phyloP scores from a whole-genome alignment of 2,797 vertebrate species.

The Spondyliosoma cantharus region DNA sequence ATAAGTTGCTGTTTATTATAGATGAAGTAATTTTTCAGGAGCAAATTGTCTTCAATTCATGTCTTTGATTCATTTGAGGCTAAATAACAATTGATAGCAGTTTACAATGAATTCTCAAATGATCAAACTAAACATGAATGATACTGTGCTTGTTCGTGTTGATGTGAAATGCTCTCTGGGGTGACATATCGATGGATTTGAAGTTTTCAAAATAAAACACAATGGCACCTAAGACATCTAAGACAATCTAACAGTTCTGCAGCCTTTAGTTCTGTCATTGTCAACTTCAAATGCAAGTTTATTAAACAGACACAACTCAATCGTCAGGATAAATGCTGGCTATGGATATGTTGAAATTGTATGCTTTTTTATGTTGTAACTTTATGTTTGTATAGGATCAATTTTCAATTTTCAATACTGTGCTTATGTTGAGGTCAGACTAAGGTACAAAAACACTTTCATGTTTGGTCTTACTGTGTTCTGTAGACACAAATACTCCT shows the following conservation, averaged over 20 bases:
- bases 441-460: too few relatives aligned
- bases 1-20: constrained; percentile 3
- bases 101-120: constrained; percentile 2
- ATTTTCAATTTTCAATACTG: too few relatives aligned
- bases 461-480: too few relatives aligned
- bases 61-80: constrained; percentile 25
- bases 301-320: too few relatives aligned
- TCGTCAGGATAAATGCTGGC: too few relatives aligned
- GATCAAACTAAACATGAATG: constrained; percentile 5
- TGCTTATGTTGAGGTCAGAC: too few relatives aligned
- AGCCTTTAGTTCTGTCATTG: background rate
- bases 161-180: constrained; percentile 15
- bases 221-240: too few relatives aligned
- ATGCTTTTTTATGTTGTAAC: too few relatives aligned
- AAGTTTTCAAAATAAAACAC: constrained; percentile 14
- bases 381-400: too few relatives aligned
- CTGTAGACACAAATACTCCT: too few relatives aligned
- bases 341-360: too few relatives aligned
- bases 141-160: constrained; percentile 20
- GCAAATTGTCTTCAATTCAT: constrained; percentile 8
- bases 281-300: too few relatives aligned
- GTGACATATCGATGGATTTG: constrained; percentile 7
- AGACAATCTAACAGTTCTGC: background rate
- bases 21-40: background rate
- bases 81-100: background rate